Base-by-base conservation (phyloP, 2,113 vertebrate species). In the Dasyurus viverrinus region DNA sequence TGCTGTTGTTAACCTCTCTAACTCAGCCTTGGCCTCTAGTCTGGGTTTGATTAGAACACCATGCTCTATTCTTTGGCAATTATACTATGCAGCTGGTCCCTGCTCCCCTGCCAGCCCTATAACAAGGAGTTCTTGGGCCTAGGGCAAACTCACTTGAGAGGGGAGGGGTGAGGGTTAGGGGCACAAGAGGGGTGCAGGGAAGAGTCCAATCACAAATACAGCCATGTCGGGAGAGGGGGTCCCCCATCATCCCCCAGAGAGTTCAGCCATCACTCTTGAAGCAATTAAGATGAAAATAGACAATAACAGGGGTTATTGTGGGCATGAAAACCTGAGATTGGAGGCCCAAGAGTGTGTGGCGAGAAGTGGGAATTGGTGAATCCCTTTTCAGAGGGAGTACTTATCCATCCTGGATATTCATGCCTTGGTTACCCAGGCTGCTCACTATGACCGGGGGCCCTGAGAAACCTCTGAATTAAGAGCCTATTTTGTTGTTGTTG, bases 31-130 rank as follows among this genome's bases (percentile, higher is more conserved):
- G 50, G 0, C 14, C 89, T 54, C 53, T 19, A 2, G 12, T 89
- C 84, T 89, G 1, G 53, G 9, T 53, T 46, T 42, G 90, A 91
- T 94, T 24, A 7, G 90, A 94, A 46, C 25, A 53, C n/a, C 5
- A 22, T 84, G 89, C 52, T 93, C 95, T 68, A 92, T 68, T 91
- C 60, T 91, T 52, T 84, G 90, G 93, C 53, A 94, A 89, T 84
- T 84, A 84, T 42, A 22, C 68, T 42, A 84, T 42, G 68, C 68
- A 84, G 68, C 68, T 84, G 68, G 68, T 84, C 68, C 68, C n/a
- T 8, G 2, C 42, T 84, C n/a, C 19, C 16, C n/a, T 84, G 68
- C 68, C 68, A 84, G 68, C 42, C n/a, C 68, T 42, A 23, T 84
- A 84, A 84, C n/a, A 84, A 42, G 68, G 68, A 84, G 22, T 84